phyloP scores from a whole-genome alignment of 2,888 invertebrate genomes.

The Melanostoma mellinum region DNA sequence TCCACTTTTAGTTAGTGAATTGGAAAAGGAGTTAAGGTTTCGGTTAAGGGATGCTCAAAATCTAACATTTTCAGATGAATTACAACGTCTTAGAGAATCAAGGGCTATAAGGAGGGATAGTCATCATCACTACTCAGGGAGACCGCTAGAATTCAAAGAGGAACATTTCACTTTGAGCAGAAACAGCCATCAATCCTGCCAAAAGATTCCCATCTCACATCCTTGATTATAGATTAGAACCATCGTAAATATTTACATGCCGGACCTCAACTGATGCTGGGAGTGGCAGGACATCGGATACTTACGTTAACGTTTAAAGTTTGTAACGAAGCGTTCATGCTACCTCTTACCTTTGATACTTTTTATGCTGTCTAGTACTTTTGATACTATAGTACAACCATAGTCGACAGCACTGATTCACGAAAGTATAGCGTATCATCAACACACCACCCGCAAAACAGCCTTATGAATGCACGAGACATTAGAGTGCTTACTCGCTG shows the following conservation, averaged over 20 bases:
- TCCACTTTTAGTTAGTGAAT: conserved; percentile 4
- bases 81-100: neutral
- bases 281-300: too few species aligned
- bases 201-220: conserved; percentile 10
- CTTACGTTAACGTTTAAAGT: too few species aligned
- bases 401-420: too few species aligned
- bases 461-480: too few species aligned
- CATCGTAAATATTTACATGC: conserved; percentile 11
- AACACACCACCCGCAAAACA: too few species aligned
- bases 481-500: too few species aligned
- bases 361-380: too few species aligned
- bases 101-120: conserved; percentile 1
- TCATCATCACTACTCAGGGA: conserved; percentile 1
- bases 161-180: conserved; percentile 1
- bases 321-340: too few species aligned
- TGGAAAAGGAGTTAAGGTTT: conserved; percentile 1
- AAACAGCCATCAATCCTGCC: conserved; percentile 18
- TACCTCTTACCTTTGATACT: too few species aligned
- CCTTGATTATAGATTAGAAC: conserved; percentile 10
- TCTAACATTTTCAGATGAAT: conserved; percentile 10
- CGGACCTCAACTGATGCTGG: conserved; percentile 16
- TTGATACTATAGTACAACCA: too few species aligned
- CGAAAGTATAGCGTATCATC: too few species aligned
- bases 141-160: neutral
- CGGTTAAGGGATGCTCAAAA: conserved; percentile 5